phyloP scores from a whole-genome alignment of 2,797 vertebrate species.

The Hyperoplus lanceolatus region DNA sequence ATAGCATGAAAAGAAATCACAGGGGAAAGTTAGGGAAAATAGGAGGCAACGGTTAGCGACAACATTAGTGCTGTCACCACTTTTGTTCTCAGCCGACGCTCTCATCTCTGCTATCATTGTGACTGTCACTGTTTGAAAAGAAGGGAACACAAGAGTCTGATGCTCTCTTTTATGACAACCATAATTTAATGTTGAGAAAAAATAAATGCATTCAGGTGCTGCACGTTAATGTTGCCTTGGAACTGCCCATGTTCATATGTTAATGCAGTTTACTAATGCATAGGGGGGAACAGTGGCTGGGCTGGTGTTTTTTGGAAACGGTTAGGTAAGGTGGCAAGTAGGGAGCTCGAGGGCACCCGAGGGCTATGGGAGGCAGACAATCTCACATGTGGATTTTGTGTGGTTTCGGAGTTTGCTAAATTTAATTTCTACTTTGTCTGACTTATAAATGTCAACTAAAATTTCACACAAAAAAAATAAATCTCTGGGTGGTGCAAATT shows the following conservation, averaged over 20 bases:
- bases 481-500: not conserved
- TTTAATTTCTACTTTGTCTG: too few relatives aligned
- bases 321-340: slow-evolving; percentile 1
- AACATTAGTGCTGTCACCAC: slow-evolving; percentile 47
- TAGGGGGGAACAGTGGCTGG: not conserved
- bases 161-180: slow-evolving; percentile 23
- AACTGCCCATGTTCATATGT: slow-evolving; percentile 21
- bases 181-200: slow-evolving; percentile 36
- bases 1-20: slow-evolving; percentile 48
- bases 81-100: slow-evolving; percentile 42
- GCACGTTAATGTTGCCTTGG: slow-evolving; percentile 38
- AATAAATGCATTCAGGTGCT: slow-evolving; percentile 28
- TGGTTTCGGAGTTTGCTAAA: too few relatives aligned
- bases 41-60: slow-evolving; percentile 38
- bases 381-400: not conserved
- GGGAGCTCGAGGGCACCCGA: slow-evolving; percentile 1
- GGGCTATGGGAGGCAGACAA: not conserved
- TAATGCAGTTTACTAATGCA: slow-evolving; percentile 35
- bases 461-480: not conserved
- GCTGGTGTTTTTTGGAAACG: slow-evolving; percentile 7
- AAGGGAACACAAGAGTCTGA: slow-evolving; percentile 30
- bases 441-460: too few relatives aligned
- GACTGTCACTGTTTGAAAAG: slow-evolving; percentile 49
- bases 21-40: slow-evolving; percentile 54
- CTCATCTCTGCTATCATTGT: slow-evolving; percentile 45